phyloP scores from a whole-genome alignment of 2,797 vertebrate genomes.

The Orientallactaga sibirica region DNA sequence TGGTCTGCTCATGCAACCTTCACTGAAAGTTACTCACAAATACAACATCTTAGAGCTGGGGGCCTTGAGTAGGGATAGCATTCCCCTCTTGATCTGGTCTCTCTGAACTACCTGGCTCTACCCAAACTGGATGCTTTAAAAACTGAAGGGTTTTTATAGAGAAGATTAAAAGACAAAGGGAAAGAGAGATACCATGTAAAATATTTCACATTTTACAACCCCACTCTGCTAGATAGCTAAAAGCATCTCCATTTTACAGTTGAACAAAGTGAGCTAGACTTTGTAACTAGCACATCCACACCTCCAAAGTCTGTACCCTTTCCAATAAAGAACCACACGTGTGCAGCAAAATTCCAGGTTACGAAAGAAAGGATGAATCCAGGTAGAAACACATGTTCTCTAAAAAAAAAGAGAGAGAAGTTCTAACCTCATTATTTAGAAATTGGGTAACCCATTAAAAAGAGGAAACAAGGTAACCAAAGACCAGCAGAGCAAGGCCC shows the following conservation, averaged over 20 bases:
- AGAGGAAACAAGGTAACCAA: background rate
- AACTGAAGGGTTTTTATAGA: background rate
- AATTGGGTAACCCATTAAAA: background rate
- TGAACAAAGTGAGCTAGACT: slow-evolving; percentile 25
- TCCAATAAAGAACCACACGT: slow-evolving; percentile 8
- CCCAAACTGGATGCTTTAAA: slow-evolving; percentile 5
- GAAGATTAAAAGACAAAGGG: background rate
- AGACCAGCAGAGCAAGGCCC: slow-evolving; percentile 37
- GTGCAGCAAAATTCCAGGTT: background rate
- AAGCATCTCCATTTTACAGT: background rate
- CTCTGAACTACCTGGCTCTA: background rate
- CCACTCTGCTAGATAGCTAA: background rate
- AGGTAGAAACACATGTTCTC: background rate
- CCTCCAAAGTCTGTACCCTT: slow-evolving; percentile 26
- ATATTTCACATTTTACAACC: background rate
- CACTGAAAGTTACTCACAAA: background rate
- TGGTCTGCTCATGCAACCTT: background rate
- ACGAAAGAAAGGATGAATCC: background rate
- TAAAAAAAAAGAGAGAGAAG: background rate
- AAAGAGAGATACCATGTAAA: slow-evolving; percentile 1
- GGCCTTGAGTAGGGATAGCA: background rate
- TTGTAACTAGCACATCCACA: background rate
- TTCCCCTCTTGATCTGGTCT: background rate
- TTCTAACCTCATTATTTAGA: background rate
- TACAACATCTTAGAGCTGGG: background rate